Percentiles rank a stretch among this genome's conserved stretches.
These are phyloP conservation scores for Onthophagus taurus DNA, from an alignment of 1,140 invertebrate species.

Conservation along the genomic window DNA sequence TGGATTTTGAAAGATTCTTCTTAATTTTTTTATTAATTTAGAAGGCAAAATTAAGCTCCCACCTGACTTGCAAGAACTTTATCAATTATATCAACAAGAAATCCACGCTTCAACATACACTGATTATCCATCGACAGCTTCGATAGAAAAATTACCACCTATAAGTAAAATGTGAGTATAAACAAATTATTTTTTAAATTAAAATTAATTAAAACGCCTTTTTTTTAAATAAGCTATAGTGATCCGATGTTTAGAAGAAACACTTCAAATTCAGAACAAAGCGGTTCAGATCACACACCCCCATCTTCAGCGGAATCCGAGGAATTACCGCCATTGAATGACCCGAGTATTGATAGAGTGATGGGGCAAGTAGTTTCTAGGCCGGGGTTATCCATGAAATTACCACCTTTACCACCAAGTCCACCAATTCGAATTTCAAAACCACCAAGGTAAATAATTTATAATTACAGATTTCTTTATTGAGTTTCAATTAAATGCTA, in stretches of 20 bases:
- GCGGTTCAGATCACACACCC: conserved; percentile 27
- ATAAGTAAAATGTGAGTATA: conserved; percentile 38
- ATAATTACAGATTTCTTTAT: background rate
- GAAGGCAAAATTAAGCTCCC: conserved; percentile 59
- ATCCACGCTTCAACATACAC: conserved; percentile 66
- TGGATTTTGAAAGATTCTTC: no score
- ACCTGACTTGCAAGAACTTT: conserved; percentile 72
- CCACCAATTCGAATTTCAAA: conserved; percentile 20
- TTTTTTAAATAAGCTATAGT: conserved; percentile 29
- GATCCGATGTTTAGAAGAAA: conserved; percentile 31
- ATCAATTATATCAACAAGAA: conserved; percentile 77
- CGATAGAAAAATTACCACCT: conserved; percentile 41
- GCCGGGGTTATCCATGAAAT: conserved; percentile 26
- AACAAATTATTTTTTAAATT: conserved; percentile 14
- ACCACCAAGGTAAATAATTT: conserved; percentile 11
- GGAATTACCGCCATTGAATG: conserved; percentile 20
- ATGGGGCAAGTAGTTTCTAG: conserved; percentile 33
- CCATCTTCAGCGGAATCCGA: conserved; percentile 33
- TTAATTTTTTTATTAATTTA: conserved; percentile 35
- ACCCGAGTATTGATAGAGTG: conserved; percentile 30
- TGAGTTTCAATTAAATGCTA: background rate
- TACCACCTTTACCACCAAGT: conserved; percentile 33
- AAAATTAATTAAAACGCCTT: conserved; percentile 11
- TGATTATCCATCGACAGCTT: conserved; percentile 40
- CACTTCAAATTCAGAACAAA: conserved; percentile 19